Base-by-base conservation (phyloP, 2,113 vertebrate species). In the Poecile atricapillus region DNA sequence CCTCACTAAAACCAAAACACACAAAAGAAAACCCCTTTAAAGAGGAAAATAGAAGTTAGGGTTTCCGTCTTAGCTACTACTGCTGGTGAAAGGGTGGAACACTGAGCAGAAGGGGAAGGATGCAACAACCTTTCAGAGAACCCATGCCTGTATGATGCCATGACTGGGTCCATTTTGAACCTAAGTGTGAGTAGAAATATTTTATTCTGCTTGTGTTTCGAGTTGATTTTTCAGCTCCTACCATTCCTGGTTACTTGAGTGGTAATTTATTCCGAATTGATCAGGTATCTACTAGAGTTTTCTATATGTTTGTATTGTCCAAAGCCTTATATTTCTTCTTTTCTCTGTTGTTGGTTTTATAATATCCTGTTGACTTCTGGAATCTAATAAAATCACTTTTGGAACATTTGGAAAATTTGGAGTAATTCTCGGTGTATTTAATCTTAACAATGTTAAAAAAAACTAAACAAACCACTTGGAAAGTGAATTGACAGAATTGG, bases 71-170 rank as follows among this genome's bases (percentile, higher is more conserved):
- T 20, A 67, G 14, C 43, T 67, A 18, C 7, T 35, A 20, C 8
- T 60, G 6, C 30, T 77, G 23, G 28, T 63, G 67, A 76, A 56
- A 58, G 37, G 13, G 12, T 41, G 7, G 30, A 81, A 75, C 31
- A 21, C 7, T 63, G 21, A 68, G 25, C 7, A 68, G 52, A 71
- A 85, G 44, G 1, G 1, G 23, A 79, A 52, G 17, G 39, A 74
- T 4, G 1, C 16, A 13, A 49, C 6, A 41, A 46, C 6, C 5
- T 13, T 41, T 62, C 31, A 71, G 24, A 37, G 35, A 58, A 13
- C 9, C 19, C 23, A 24, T 5, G 1, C 18, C 12, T 56, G 0
- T 14, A 10, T 10, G 53, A 8, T 16, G 11, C 19, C 8, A 10
- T 33, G 15, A 27, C 13, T 37, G 22, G 8, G 15, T 31, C 28